A percentile compares a stretch with the other conserved stretches of the same genome.
phyloP scores from a whole-genome alignment of 2,888 invertebrate species.

The Hirudinaria manillensis region DNA sequence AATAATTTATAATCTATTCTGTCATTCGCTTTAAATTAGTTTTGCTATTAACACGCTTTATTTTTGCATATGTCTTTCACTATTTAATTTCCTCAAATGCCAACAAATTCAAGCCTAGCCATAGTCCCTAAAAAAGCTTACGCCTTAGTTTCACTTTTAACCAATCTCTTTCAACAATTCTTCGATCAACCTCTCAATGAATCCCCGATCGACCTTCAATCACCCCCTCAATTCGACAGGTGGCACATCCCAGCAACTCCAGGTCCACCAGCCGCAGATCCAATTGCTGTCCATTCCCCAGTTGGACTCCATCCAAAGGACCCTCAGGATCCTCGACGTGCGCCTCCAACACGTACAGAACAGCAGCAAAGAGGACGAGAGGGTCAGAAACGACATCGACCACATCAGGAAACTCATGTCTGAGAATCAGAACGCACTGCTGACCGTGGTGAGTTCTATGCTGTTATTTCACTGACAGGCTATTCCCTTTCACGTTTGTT shows the following conservation, averaged over 20 bases:
- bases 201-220: too few species aligned
- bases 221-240: not conserved
- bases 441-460: conserved; percentile 47
- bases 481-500: not conserved
- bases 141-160: too few species aligned
- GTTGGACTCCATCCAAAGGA: conserved; percentile 52
- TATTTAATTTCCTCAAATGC: too few species aligned
- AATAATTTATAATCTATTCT: too few species aligned
- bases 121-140: too few species aligned
- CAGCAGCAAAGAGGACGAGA: conserved; percentile 50
- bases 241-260: conserved; percentile 9
- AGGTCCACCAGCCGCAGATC: conserved; percentile 39
- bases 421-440: conserved; percentile 53
- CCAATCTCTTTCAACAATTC: too few species aligned
- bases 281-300: conserved; percentile 53
- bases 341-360: conserved; percentile 52
- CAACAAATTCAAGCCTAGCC: too few species aligned
- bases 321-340: conserved; percentile 53
- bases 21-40: too few species aligned
- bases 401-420: conserved; percentile 52
- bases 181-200: too few species aligned
- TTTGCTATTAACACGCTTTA: too few species aligned
- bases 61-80: too few species aligned
- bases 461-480: not conserved
- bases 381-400: conserved; percentile 49